phyloP scores from a whole-genome alignment of 2,797 vertebrate species.

The Fringilla coelebs region DNA sequence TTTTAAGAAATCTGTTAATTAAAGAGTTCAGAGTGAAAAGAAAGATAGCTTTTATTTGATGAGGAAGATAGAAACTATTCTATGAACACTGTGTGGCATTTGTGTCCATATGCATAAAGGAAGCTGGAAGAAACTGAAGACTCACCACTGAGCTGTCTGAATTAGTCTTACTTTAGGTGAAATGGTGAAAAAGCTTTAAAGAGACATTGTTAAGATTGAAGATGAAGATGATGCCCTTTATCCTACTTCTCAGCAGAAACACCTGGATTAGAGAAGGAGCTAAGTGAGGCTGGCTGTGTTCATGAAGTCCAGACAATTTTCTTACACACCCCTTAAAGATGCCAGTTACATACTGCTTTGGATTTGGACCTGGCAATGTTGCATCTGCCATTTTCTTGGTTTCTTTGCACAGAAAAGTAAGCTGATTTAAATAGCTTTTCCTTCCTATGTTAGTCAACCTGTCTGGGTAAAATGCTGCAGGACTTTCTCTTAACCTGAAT shows the following conservation, averaged over 20 bases:
- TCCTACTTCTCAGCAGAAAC: neutral
- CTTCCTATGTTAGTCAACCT: neutral
- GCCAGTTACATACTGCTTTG: neutral
- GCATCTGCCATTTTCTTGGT: neutral
- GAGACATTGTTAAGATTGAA: neutral
- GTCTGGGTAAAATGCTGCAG: neutral
- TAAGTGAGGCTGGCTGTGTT: neutral
- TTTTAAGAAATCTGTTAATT: neutral
- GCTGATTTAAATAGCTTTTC: neutral
- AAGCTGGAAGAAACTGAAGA: neutral
- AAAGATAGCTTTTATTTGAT: neutral
- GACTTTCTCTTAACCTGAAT: neutral
- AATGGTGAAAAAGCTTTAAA: neutral
- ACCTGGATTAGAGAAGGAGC: neutral
- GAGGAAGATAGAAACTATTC: neutral
- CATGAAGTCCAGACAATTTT: neutral
- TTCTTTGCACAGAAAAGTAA: neutral
- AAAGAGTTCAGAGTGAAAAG: neutral
- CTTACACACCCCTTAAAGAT: neutral
- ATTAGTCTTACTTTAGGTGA: neutral
- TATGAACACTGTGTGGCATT: neutral
- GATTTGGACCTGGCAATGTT: neutral
- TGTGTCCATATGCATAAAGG: neutral
- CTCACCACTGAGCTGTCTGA: neutral
- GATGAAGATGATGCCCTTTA: neutral